Evolutionary conservation across 23 tunicate species (phyloP), one percentile per base, ranked within the genome.

Genomic region (Clavelina lepadiformis): DNA sequence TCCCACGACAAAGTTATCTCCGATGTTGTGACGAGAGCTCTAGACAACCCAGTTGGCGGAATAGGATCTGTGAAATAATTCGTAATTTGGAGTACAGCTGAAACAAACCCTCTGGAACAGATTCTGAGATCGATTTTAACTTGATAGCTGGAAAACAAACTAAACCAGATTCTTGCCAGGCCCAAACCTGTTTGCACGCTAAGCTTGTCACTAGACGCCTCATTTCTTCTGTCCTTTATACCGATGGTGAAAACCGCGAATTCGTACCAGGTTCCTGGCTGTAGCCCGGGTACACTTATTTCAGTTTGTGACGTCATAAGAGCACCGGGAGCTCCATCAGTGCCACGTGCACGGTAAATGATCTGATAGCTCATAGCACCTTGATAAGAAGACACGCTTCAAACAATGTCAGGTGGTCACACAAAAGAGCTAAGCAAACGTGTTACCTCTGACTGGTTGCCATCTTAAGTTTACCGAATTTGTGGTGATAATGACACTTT

Each of bases 251-350:
- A 58, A 18, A 84, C 83, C 32, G 45, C 54, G 58, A 84, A 69
- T 19, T 76, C 79, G 33, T 76, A 84, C 93, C 93, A 77, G 15
- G 61, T 71, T 26, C 93, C 93, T 3, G 83, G 78, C 11, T 54
- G 24, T 35, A 84, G 61, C 26, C 54, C 76, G 3, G 34, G 31
- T 28, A 76, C 56, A 21, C 28, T 33, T 23, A 52, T 55, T 61
- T 75, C 33, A 11, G 67, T 7, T n/a, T n/a, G n/a, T n/a, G n/a
- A n/a, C n/a, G n/a, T n/a, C n/a, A n/a, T n/a, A n/a, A n/a, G n/a
- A n/a, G n/a, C n/a, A n/a, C n/a, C n/a, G n/a, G n/a, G n/a, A n/a
- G n/a, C n/a, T n/a, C n/a, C n/a, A n/a, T n/a, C n/a, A n/a, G 72
- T 25, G 19, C 57, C 72, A 27, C 57, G 6, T n/a, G 5, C 34